Evolutionary conservation across 2,888 invertebrate genomes (phyloP).

Genomic region (Eumerus sabulonum): DNA sequence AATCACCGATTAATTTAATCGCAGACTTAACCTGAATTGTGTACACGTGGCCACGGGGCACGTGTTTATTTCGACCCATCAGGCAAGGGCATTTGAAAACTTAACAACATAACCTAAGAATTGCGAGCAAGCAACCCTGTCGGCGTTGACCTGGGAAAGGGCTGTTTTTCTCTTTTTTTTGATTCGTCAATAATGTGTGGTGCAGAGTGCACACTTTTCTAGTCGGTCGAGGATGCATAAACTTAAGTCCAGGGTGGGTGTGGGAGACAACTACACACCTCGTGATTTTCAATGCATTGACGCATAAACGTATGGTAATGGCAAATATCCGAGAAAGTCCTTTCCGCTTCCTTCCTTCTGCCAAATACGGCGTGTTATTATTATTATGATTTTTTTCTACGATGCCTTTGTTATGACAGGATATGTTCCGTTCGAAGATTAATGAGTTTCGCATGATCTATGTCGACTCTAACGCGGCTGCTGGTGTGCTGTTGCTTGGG

Average conservation of each 20-base stretch:
- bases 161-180: constrained; percentile 53
- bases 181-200: constrained; percentile 47
- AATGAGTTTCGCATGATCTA: constrained; percentile 68
- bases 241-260: constrained; percentile 25
- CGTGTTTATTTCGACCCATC: constrained; percentile 41
- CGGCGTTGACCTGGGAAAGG: constrained; percentile 20
- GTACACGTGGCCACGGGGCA: constrained; percentile 74
- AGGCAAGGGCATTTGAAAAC: constrained; percentile 36
- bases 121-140: constrained; percentile 14
- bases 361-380: constrained; percentile 53
- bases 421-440: constrained; percentile 61
- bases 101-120: constrained; percentile 55
- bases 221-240: constrained; percentile 47
- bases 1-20: constrained; percentile 79
- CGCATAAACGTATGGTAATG: constrained; percentile 61
- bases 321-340: constrained; percentile 30
- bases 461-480: background rate
- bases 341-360: constrained; percentile 16
- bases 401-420: constrained; percentile 67
- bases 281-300: constrained; percentile 35
- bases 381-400: constrained; percentile 59
- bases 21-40: constrained; percentile 78
- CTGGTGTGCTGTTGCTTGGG: background rate
- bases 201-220: constrained; percentile 28
- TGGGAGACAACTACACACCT: constrained; percentile 39